Conservation (phyloP, 2,113 vertebrate genomes). For the Callipepla californica region DNA sequence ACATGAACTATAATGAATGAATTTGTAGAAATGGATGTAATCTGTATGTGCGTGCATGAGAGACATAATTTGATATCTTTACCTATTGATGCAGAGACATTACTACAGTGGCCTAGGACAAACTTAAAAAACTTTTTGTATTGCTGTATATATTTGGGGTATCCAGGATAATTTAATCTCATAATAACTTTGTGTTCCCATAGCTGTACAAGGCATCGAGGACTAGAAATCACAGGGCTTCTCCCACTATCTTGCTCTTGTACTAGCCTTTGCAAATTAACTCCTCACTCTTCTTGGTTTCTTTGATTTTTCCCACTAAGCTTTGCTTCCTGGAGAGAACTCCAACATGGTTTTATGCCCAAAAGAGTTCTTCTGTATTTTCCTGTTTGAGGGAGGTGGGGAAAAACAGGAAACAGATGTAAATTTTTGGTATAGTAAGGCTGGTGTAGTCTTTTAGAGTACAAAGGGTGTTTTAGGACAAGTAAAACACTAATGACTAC, state of each 20-base stretch:
- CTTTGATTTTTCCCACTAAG: not conserved
- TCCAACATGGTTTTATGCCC: not conserved
- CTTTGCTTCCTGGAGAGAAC: not conserved
- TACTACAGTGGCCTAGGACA: not conserved
- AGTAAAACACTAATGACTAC: not conserved
- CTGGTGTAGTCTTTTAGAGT: not conserved
- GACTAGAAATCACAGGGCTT: not conserved
- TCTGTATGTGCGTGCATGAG: not conserved
- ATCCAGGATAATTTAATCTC: not conserved
- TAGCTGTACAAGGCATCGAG: not conserved
- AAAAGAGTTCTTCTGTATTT: not conserved
- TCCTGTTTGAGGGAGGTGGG: not conserved
- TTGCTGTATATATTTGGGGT: not conserved
- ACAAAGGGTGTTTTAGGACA: not conserved
- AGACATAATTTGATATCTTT: not conserved
- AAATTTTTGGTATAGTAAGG: not conserved
- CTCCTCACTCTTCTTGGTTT: accelerated
- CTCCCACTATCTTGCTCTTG: not conserved
- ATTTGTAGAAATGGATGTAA: not conserved
- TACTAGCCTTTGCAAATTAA: not conserved
- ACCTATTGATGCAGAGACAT: not conserved
- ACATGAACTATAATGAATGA: not conserved
- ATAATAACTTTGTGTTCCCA: not conserved
- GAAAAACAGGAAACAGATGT: not conserved
- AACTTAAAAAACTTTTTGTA: not conserved